Evolutionary conservation across 2,888 invertebrate species (phyloP).

Genomic region (Aporophyla nigra): DNA sequence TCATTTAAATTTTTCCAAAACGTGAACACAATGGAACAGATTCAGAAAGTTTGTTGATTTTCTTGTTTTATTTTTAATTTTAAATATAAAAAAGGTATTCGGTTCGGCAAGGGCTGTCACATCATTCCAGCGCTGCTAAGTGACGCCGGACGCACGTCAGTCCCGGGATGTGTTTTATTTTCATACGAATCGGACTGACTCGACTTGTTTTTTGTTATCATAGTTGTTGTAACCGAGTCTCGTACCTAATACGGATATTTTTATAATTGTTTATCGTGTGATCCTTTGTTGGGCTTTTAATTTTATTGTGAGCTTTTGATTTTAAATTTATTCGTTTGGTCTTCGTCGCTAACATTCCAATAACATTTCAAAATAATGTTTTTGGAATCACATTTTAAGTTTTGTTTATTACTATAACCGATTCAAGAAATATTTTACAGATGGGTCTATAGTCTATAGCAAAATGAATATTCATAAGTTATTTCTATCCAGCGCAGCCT

Average conservation of each 20-base stretch:
- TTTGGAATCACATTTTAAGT: constrained; percentile 28
- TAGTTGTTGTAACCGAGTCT: constrained; percentile 84
- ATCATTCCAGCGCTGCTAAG: constrained; percentile 91
- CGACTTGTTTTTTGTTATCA: constrained; percentile 88
- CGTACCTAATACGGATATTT: constrained; percentile 82
- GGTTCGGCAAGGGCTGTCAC: constrained; percentile 90
- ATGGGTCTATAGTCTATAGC: constrained; percentile 50
- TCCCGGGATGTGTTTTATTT: constrained; percentile 89
- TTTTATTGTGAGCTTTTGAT: constrained; percentile 57
- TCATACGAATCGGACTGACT: constrained; percentile 87
- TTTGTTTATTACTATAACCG: constrained; percentile 44
- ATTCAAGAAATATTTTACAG: constrained; percentile 51
- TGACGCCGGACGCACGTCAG: constrained; percentile 91
- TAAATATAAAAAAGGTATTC: constrained; percentile 88
- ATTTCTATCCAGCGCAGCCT: constrained; percentile 49
- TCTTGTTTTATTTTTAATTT: constrained; percentile 87
- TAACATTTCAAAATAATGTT: constrained; percentile 44
- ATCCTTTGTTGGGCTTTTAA: constrained; percentile 66
- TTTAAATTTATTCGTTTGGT: constrained; percentile 44
- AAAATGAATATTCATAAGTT: constrained; percentile 60
- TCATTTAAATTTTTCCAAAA: constrained; percentile 91
- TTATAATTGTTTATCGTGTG: constrained; percentile 77
- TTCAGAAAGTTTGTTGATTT: constrained; percentile 81
- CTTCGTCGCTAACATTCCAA: constrained; percentile 42
- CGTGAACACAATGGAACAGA: constrained; percentile 91